Base-by-base conservation (phyloP, 1,140 invertebrate genomes). In the Achatina immaculata region DNA sequence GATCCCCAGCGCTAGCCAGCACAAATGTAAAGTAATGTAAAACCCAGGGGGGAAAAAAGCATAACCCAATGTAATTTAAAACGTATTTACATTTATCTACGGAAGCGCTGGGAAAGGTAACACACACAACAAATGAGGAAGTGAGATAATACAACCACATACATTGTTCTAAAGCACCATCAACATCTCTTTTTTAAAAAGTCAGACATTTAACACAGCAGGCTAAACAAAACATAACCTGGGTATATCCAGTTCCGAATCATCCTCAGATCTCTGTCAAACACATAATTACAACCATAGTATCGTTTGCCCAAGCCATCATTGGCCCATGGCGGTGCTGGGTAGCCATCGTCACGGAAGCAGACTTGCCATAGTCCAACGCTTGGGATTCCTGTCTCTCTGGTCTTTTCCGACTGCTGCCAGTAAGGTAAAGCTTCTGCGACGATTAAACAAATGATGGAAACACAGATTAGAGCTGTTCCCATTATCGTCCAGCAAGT, bases 321-420 rank as follows among this genome's bases (percentile, higher is more conserved):
- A 16, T 75, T 51, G 24, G 77, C 81, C 31, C 66, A 65, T 0
- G 34, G 24, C 7, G 81, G 81, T 38, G 81, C 81, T 28, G 81
- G 69, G 71, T 68, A 78, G 11, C 78, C 78, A 55, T 82, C 77
- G 3, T 65, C 43, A 11, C 69, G 48, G 62, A 82, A 82, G 58
- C 81, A 82, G n/a, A 82, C 68, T 34, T 77, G 68, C 81, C 81
- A 82, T 4, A 82, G 28, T 24, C 81, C 81, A 31, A 82, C 74
- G 38, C 72, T 78, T 28, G 68, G 34, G 16, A 82, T 58, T n/a
- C 81, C 81, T 9, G 81, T 79, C 19, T 78, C 58, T 62, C 81
- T 73, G 6, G 74, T 65, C 31, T 40, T 45, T 28, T 66, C 72
- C 21, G 76, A 74, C 55, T 82, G 58, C 19, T 79, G 55, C 81